Base-by-base conservation (phyloP, 2,888 invertebrate genomes). In the Dione juno region DNA sequence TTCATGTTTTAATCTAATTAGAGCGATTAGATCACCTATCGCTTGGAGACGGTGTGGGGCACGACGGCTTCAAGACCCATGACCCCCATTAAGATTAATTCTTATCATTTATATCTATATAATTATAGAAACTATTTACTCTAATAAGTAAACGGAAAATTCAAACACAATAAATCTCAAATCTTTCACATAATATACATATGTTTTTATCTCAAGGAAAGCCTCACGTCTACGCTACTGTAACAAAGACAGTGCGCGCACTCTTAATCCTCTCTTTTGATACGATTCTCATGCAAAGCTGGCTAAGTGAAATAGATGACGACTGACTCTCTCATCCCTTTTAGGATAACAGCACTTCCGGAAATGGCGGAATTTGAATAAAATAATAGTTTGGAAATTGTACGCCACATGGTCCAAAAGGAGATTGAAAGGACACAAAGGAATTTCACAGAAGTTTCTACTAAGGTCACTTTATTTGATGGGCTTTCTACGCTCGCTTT, bases 301-400 rank as follows among this genome's bases (percentile, higher is more conserved):
- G 53, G 65, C 69, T 50, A 54, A 65, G 74, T 74, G 71, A 66
- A 76, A 78, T 66, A 67, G 68, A 70, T 61, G 70, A 63, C 67
- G 16, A 43, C 74, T 63, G 66, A 73, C 70, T 71, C 72, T 74
- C 73, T 81, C 77, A 81, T 82, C 79, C 79, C 69, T 72, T 75
- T 69, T 74, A 77, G 76, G 80, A 72, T 76, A 69, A 87, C 85
- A 80, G 83, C 74, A 71, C 72, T 70, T 69, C 54, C 70, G 66
- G 76, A 73, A 75, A 77, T 69, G 71, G 59, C 71, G 67, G 80
- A 82, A 88, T 88, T 88, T 89, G 87, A 89, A 89, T 90, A 88
- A 88, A 88, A 90, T 88, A 88, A 88, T 88, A 88, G 87, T 88
- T 85, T 79, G 77, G 79, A 77, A 84, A 82, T 82, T 82, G 84